Evolutionary conservation across 2,888 invertebrate species (phyloP), one percentile per base, ranked within the genome.

Genomic region (Synergus laeviventris): DNA sequence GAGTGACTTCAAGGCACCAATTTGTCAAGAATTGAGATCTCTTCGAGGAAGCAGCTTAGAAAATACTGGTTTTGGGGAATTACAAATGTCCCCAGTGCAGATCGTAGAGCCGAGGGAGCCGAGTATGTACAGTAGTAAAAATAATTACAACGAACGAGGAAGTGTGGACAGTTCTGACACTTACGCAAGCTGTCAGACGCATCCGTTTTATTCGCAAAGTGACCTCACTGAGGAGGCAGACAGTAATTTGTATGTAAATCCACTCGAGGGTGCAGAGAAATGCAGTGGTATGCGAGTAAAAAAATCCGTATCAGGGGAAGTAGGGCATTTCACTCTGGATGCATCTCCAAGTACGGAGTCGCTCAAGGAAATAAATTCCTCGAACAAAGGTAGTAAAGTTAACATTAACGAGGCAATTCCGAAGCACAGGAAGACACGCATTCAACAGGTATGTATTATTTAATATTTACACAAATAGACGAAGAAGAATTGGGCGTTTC

Each of bases 101-200:
- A 62, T 79, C 14, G 56, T 62, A 36, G 79, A 78, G 70, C 76
- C 77, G 39, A 78, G 78, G 24, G 79, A 78, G 70, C 76, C 77
- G 39, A 78, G 78, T 31, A 75, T 74, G 31, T 80, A 79, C 77
- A 81, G 76, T 75, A 78, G 74, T 39, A 82, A 80, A 73, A 60
- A 70, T 49, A 81, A 81, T 56, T 90, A 90, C 84, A 90, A 88
- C 84, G 92, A 92, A 79, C 89, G 91, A 62, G 92, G 92, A 59
- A 92, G 92, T 89, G 92, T 93, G 78, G 93, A 93, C 92, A 95
- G 97, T 92, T 96, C 97, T 89, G 98, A 98, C 92, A 98, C 98
- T 85, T 98, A 97, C 92, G 97, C 97, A 91, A 98, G 97, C 92
- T 98, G 98, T 93, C 96, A 97, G 93, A 98, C 98, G 89, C 97